A percentile compares a stretch with the other conserved stretches of the same genome.
Evolutionary conservation across 2,113 vertebrate species (phyloP).

Genomic region (Lucifuga dentata): DNA sequence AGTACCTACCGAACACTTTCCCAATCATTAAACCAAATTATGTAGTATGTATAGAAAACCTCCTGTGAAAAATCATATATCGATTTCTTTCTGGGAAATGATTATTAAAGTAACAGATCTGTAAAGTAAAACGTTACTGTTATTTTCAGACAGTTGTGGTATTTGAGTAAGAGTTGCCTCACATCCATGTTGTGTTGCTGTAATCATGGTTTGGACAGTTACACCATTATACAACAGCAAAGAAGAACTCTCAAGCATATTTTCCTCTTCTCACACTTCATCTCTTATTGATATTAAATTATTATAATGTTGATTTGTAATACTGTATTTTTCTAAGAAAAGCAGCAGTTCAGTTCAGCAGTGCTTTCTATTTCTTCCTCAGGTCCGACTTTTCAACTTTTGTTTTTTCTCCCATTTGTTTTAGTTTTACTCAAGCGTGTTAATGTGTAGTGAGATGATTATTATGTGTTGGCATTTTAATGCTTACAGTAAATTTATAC

Average conservation of each 20-base stretch:
- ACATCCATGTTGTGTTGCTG: slow-evolving; percentile 36
- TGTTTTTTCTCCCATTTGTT: not conserved
- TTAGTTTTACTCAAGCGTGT: not conserved
- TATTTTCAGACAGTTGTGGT: not conserved
- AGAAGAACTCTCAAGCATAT: slow-evolving; percentile 7
- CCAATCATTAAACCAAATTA: too few relatives aligned
- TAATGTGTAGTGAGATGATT: not conserved
- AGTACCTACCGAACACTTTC: too few relatives aligned
- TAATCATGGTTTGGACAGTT: slow-evolving; percentile 16
- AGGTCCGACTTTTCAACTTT: too few relatives aligned
- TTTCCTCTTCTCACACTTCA: not conserved
- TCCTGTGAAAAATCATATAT: too few relatives aligned
- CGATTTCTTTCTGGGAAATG: too few relatives aligned
- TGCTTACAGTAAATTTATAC: slow-evolving; percentile 2
- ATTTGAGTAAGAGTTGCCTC: slow-evolving; percentile 48
- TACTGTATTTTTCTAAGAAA: too few relatives aligned
- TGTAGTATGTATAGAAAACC: too few relatives aligned
- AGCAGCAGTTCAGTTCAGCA: too few relatives aligned
- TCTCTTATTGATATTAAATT: not conserved
- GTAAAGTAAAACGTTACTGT: too few relatives aligned
- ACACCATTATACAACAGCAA: not conserved
- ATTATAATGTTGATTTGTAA: not conserved
- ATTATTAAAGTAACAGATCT: too few relatives aligned
- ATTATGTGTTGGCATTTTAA: slow-evolving; percentile 28
- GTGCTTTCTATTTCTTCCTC: too few relatives aligned